phyloP scores from a whole-genome alignment of 2,797 vertebrate species.

The Cossypha heuglini region DNA sequence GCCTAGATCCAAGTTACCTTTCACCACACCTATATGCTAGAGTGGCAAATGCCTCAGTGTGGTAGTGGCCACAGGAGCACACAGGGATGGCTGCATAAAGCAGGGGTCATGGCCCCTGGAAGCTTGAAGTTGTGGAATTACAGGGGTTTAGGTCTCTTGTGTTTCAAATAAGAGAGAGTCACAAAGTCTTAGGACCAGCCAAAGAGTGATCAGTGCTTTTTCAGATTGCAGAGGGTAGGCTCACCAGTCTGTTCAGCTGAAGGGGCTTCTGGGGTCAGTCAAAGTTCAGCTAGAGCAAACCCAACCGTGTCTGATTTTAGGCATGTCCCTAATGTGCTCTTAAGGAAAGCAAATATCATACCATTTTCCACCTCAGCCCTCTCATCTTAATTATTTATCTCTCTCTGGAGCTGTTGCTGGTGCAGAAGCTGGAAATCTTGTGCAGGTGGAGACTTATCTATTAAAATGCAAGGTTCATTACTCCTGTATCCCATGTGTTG shows the following conservation, averaged over 20 bases:
- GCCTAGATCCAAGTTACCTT: neutral
- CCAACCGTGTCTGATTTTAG: neutral
- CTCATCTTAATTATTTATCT: slow-evolving; percentile 59
- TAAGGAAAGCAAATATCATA: slow-evolving; percentile 20
- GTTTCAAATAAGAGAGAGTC: neutral
- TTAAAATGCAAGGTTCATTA: slow-evolving; percentile 34
- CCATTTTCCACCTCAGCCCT: slow-evolving; percentile 36
- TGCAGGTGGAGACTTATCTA: slow-evolving; percentile 50
- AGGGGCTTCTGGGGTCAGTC: slow-evolving; percentile 16
- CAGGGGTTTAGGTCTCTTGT: neutral
- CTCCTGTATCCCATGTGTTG: neutral
- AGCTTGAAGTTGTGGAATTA: neutral
- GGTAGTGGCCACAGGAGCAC: neutral
- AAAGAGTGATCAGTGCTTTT: neutral
- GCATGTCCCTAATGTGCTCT: slow-evolving; percentile 9
- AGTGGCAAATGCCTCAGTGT: neutral
- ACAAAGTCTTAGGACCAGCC: neutral
- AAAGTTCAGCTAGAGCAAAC: slow-evolving; percentile 43
- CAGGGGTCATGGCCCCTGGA: neutral
- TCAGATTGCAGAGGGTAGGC: neutral
- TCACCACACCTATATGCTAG: neutral
- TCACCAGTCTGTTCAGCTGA: slow-evolving; percentile 5
- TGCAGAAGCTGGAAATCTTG: slow-evolving; percentile 51
- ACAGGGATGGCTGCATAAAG: neutral
- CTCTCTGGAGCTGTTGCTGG: slow-evolving; percentile 39